Evolutionary conservation across 2,113 vertebrate genomes (phyloP).

Genomic region (Tetraodon nigroviridis): DNA sequence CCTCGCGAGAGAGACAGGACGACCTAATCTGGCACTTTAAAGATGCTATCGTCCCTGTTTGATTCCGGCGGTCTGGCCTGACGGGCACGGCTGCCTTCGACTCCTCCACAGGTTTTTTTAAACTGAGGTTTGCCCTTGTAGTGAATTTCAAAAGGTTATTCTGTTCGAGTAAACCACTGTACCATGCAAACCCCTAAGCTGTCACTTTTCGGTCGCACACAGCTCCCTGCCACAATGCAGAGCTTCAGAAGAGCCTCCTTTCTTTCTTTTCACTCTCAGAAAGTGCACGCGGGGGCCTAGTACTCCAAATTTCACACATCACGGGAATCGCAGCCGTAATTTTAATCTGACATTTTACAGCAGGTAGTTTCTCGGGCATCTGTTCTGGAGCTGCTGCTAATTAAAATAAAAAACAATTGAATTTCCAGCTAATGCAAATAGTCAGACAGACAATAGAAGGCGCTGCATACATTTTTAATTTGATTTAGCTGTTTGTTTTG

Average conservation of each 20-base stretch:
- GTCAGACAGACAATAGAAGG: conserved; percentile 3
- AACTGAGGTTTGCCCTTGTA: conserved; percentile 19
- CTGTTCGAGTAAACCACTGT: conserved; percentile 42
- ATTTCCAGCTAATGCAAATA: conserved; percentile 6
- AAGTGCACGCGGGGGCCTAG: conserved; percentile 18
- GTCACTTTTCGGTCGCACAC: conserved; percentile 38
- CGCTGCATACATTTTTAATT: conserved; percentile 6
- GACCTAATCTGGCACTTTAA: conserved; percentile 44
- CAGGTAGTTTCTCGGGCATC: neutral
- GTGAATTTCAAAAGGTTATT: conserved; percentile 48
- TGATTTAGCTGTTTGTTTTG: conserved; percentile 9
- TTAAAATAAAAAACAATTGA: neutral
- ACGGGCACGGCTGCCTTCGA: conserved; percentile 27
- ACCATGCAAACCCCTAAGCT: conserved; percentile 47
- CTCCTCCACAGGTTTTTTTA: conserved; percentile 22
- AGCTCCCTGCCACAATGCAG: conserved; percentile 29
- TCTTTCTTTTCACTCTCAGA: conserved; percentile 35
- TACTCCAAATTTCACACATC: conserved; percentile 6
- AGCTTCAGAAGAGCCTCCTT: conserved; percentile 11
- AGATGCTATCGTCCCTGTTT: conserved; percentile 23
- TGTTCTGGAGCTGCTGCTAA: conserved; percentile 1
- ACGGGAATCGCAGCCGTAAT: conserved; percentile 12
- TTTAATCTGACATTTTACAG: conserved; percentile 13
- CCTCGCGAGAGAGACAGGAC: conserved; percentile 46
- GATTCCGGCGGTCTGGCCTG: conserved; percentile 32